These are phyloP conservation scores for Forbesichthys papilliferus DNA, from an alignment of 2,113 vertebrate species.

Conservation along the genomic window DNA sequence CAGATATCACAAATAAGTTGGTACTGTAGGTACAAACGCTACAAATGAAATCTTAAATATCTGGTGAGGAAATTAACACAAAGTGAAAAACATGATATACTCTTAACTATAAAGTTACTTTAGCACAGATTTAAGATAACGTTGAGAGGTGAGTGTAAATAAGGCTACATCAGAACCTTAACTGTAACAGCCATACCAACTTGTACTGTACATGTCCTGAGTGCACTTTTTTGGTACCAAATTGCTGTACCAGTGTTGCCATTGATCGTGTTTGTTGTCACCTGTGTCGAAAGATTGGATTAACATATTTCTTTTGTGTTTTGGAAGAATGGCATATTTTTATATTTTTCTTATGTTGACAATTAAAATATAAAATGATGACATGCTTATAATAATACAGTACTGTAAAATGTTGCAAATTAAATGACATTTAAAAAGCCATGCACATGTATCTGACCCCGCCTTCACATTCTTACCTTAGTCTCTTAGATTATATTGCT, in stretches of 20 bases:
- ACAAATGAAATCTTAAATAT: background rate
- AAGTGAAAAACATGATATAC: background rate
- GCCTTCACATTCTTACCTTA: no score
- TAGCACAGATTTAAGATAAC: background rate
- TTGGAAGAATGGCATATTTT: background rate
- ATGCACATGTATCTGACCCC: no score
- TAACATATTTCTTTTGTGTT: background rate
- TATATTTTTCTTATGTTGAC: no score
- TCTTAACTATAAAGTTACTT: no score
- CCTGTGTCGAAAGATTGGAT: slow-evolving; percentile 24
- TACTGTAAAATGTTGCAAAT: no score
- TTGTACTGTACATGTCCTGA: slow-evolving; percentile 50
- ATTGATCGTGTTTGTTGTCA: slow-evolving; percentile 35
- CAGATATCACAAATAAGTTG: no score
- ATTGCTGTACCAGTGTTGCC: slow-evolving; percentile 11
- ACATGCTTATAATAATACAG: no score
- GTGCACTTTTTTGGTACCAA: slow-evolving; percentile 18
- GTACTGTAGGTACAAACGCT: background rate
- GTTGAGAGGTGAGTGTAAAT: slow-evolving; percentile 43
- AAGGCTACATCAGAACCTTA: background rate
- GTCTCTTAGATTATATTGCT: no score
- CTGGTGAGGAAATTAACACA: background rate
- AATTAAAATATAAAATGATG: no score
- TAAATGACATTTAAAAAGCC: no score
- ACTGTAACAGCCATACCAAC: slow-evolving; percentile 22